These are phyloP conservation scores for Patiria pectinifera DNA, from an alignment of 53 echinoderm and acorn worm genomes.

Conservation along the genomic window DNA sequence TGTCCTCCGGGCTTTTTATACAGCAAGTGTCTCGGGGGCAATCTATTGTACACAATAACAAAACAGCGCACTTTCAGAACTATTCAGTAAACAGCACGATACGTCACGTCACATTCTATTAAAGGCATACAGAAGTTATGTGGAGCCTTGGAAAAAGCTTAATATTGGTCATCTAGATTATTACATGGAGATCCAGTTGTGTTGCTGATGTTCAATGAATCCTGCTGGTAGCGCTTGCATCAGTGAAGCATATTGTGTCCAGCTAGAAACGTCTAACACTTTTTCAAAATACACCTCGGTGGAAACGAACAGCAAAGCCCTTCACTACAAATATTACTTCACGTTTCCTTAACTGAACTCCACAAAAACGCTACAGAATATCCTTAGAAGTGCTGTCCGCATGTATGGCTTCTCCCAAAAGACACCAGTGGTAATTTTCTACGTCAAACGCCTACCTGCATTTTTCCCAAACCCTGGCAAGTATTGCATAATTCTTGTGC, in stretches of 20 bases:
- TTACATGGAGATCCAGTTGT: background rate
- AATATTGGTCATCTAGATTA: background rate
- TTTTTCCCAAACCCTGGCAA: background rate
- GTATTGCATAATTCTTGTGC: background rate
- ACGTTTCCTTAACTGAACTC: background rate
- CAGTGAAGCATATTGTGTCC: background rate
- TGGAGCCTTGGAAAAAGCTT: background rate
- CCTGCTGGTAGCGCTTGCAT: background rate
- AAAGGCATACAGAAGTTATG: too few relatives aligned
- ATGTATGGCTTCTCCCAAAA: too few relatives aligned
- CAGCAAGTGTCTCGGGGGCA: too few relatives aligned
- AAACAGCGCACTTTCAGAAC: too few relatives aligned
- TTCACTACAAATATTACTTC: background rate
- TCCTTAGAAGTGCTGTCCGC: background rate
- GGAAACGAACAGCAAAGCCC: too few relatives aligned
- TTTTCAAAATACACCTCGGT: too few relatives aligned
- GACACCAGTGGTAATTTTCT: background rate
- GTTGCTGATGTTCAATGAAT: background rate
- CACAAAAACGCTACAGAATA: background rate
- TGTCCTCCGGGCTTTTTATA: too few relatives aligned
- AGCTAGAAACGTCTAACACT: background rate
- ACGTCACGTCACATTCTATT: too few relatives aligned
- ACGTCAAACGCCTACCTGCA: background rate
- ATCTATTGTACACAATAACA: too few relatives aligned
- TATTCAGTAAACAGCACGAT: too few relatives aligned